Conservation (phyloP, 2,113 vertebrate species). For the Rhynchomys soricoides region DNA sequence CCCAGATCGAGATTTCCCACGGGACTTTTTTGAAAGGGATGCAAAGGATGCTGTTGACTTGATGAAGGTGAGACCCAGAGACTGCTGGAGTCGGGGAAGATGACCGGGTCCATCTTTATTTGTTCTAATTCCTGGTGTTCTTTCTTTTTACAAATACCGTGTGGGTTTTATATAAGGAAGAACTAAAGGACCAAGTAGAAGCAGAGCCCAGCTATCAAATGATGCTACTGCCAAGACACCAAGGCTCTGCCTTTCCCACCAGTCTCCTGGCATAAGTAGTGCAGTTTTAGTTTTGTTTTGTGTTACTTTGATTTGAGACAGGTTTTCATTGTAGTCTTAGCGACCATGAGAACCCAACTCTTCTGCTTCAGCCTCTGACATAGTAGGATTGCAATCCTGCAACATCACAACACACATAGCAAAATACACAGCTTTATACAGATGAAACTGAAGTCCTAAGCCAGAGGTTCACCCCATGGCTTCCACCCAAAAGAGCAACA, state of each 20-base stretch:
- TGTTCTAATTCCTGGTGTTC: background rate
- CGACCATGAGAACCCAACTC: background rate
- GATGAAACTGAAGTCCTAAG: background rate
- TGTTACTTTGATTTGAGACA: background rate
- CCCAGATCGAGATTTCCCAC: constrained; percentile 92
- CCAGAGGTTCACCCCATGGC: background rate
- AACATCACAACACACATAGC: background rate
- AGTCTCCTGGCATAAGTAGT: background rate
- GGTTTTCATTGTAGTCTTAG: background rate
- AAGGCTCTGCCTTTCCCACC: background rate
- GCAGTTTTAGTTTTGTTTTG: background rate
- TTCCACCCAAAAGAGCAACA: background rate
- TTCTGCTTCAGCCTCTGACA: background rate
- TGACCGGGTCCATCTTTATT: background rate
- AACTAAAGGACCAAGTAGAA: background rate
- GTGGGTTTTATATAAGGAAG: background rate
- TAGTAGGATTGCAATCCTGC: background rate
- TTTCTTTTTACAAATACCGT: background rate
- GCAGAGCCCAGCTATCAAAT: background rate
- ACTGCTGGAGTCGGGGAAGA: too few species aligned
- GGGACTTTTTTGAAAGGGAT: constrained; percentile 93
- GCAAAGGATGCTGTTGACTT: constrained; percentile 93
- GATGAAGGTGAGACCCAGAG: constrained; percentile 90
- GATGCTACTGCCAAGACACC: background rate
- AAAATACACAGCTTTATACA: background rate